Percentiles rank a stretch among this genome's conserved stretches.
These are phyloP conservation scores for Asteroscopus sphinx DNA, from an alignment of 2,888 invertebrate species.

Conservation along the genomic window DNA sequence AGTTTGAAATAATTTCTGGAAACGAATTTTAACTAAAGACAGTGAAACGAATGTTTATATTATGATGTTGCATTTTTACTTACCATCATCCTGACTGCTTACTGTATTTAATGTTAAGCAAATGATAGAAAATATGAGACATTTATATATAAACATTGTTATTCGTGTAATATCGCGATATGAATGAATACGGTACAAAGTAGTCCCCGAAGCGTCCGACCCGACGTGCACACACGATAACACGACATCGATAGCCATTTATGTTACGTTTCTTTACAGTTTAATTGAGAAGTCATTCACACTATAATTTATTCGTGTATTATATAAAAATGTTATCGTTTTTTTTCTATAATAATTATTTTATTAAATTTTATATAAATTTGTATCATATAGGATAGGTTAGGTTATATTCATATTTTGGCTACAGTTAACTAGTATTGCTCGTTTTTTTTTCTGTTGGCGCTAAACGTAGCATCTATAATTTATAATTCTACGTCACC, in stretches of 20 bases:
- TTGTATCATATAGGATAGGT: too few relatives aligned
- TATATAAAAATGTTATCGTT: neutral
- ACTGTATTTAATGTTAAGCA: conserved; percentile 23
- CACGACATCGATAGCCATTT: conserved; percentile 27
- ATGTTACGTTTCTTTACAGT: conserved; percentile 38
- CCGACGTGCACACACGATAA: conserved; percentile 42
- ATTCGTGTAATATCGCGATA: conserved; percentile 6
- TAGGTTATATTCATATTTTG: too few relatives aligned
- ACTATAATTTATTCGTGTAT: conserved; percentile 17
- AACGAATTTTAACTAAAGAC: conserved; percentile 11
- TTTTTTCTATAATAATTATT: neutral
- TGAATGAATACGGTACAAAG: conserved; percentile 6
- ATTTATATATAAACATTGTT: conserved; percentile 32
- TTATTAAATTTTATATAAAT: conserved; percentile 10
- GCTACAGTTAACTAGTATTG: neutral
- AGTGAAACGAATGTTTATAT: neutral
- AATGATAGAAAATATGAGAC: conserved; percentile 14
- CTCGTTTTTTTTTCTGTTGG: conserved; percentile 2
- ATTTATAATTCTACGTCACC: conserved; percentile 11
- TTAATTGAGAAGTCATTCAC: conserved; percentile 32
- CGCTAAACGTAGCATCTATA: conserved; percentile 5
- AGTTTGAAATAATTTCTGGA: conserved; percentile 41
- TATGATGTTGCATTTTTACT: conserved; percentile 9
- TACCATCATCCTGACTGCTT: conserved; percentile 34
- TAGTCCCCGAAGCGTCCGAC: conserved; percentile 21